phyloP scores from a whole-genome alignment of 1,140 invertebrate species.

The Parapsyche elsis region DNA sequence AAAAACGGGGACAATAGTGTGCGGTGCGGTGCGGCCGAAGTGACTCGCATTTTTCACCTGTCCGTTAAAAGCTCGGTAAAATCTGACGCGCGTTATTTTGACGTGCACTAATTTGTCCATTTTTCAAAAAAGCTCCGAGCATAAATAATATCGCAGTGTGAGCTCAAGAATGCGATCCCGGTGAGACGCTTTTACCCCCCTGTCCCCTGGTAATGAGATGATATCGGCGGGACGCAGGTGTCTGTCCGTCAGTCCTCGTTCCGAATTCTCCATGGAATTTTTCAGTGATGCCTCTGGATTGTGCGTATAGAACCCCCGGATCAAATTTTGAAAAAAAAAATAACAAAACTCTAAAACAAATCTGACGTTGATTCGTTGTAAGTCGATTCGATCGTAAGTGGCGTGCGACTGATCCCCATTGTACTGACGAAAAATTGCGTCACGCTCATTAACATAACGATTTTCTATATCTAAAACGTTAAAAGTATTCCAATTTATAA shows the following conservation, averaged over 20 bases:
- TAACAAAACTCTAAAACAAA: background rate
- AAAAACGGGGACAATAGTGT: slow-evolving; percentile 14
- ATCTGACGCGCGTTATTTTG: slow-evolving; percentile 51
- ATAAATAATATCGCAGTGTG: slow-evolving; percentile 54
- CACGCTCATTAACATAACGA: slow-evolving; percentile 17
- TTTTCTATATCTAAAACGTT: too few species aligned
- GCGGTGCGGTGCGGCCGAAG: background rate
- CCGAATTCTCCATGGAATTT: background rate
- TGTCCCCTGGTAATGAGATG: slow-evolving; percentile 48
- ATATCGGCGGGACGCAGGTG: slow-evolving; percentile 50
- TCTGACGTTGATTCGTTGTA: background rate
- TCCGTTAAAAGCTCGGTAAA: slow-evolving; percentile 39
- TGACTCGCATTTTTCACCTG: slow-evolving; percentile 38
- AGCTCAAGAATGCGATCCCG: slow-evolving; percentile 42
- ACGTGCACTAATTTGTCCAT: slow-evolving; percentile 55
- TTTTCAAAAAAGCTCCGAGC: slow-evolving; percentile 40
- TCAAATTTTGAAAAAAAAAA: background rate
- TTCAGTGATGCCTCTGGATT: background rate
- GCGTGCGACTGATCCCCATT: background rate
- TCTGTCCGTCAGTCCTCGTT: slow-evolving; percentile 13
- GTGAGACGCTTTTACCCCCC: background rate
- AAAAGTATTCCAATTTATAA: too few species aligned
- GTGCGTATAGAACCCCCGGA: background rate
- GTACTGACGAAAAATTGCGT: slow-evolving; percentile 7
- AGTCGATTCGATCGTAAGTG: background rate